phyloP scores from a whole-genome alignment of 2,888 invertebrate species.

The Iselma pallidipennis region DNA sequence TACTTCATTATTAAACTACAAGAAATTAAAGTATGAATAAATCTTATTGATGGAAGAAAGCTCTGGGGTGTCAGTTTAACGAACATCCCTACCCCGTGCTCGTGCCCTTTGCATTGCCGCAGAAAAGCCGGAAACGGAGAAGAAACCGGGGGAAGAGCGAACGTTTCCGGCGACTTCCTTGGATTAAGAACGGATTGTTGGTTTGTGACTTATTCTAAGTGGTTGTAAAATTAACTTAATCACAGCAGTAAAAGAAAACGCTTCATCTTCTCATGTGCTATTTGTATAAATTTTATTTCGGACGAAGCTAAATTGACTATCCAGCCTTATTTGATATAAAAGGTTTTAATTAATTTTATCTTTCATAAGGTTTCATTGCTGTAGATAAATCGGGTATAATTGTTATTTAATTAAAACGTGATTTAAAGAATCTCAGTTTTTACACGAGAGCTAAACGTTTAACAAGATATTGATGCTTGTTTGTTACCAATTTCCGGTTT shows the following conservation, averaged over 20 bases:
- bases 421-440: too few relatives aligned
- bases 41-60: not conserved
- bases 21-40: not conserved
- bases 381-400: too few relatives aligned
- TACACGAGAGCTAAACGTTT: too few relatives aligned
- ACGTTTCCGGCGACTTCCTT: constrained; percentile 23
- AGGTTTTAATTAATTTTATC: not conserved
- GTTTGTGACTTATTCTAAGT: constrained; percentile 49
- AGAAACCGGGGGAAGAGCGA: not conserved
- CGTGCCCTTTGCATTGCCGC: not conserved
- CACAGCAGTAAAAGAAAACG: constrained; percentile 48
- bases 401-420: too few relatives aligned
- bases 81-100: not conserved
- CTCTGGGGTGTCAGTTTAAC: not conserved
- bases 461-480: too few relatives aligned
- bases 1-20: not conserved
- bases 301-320: not conserved
- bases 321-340: not conserved
- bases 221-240: constrained; percentile 52
- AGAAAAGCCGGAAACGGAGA: not conserved
- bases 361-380: too few relatives aligned
- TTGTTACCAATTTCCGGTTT: not conserved
- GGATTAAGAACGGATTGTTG: constrained; percentile 51
- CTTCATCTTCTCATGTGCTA: constrained; percentile 36
- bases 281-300: constrained; percentile 38